Evolutionary conservation across 2,888 invertebrate genomes (phyloP).

Genomic region (Plusia festucae): DNA sequence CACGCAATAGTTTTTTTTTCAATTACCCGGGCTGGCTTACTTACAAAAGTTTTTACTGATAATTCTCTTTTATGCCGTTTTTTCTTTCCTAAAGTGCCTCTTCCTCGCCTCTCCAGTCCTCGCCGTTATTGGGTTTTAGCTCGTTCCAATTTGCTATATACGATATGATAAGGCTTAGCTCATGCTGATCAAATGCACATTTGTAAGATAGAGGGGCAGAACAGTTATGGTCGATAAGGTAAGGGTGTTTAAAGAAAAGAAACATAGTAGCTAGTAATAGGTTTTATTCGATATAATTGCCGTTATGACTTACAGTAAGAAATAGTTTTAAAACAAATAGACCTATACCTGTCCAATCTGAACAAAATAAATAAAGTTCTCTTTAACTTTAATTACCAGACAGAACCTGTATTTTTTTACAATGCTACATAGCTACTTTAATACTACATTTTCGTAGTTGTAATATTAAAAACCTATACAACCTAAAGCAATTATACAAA

Average conservation of each 20-base stretch:
- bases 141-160: too few relatives aligned
- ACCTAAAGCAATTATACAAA: constrained; percentile 88
- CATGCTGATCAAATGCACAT: too few relatives aligned
- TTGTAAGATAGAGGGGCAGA: too few relatives aligned
- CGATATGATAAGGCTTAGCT: too few relatives aligned
- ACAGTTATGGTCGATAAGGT: too few relatives aligned
- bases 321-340: constrained; percentile 76
- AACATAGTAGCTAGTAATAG: constrained; percentile 66
- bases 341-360: constrained; percentile 75
- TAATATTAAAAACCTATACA: constrained; percentile 80
- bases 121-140: too few relatives aligned
- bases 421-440: constrained; percentile 76
- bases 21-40: too few relatives aligned
- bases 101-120: too few relatives aligned
- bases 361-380: constrained; percentile 84
- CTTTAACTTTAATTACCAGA: constrained; percentile 76
- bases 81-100: too few relatives aligned
- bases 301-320: constrained; percentile 77
- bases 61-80: too few relatives aligned
- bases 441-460: constrained; percentile 73
- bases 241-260: constrained; percentile 35
- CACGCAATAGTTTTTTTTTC: too few relatives aligned
- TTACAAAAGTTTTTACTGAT: too few relatives aligned
- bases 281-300: constrained; percentile 79
- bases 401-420: constrained; percentile 82